Conservation (phyloP, 2,113 vertebrate species). For the Strix aluco region DNA sequence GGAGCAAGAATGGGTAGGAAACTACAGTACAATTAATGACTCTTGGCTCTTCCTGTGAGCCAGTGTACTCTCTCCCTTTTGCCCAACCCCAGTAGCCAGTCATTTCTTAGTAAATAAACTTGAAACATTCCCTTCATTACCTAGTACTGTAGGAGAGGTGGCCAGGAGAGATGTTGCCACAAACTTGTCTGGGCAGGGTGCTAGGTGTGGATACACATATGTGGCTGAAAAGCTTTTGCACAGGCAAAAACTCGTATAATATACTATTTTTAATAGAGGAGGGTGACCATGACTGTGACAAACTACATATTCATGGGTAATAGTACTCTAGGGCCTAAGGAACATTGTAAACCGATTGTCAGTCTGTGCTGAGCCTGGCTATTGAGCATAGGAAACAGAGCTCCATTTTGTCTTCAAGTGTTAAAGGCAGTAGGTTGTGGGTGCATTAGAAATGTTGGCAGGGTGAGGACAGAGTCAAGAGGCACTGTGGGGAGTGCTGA, state of each 20-base stretch:
- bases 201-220: background rate
- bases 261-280: background rate
- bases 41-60: background rate
- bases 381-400: background rate
- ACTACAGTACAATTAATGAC: background rate
- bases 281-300: background rate
- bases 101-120: background rate
- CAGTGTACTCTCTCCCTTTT: background rate
- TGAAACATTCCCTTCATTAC: background rate
- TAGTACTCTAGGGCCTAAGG: background rate
- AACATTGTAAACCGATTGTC: background rate
- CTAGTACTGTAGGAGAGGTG: background rate
- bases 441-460: background rate
- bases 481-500: background rate
- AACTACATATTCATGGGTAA: background rate
- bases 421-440: background rate
- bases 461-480: background rate
- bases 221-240: background rate
- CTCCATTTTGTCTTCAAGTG: background rate
- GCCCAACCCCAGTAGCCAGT: background rate
- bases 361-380: background rate
- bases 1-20: background rate
- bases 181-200: background rate
- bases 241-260: background rate
- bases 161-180: background rate